These are phyloP conservation scores for Ameiurus melas DNA, from an alignment of 2,113 vertebrate genomes.

Conservation along the genomic window DNA sequence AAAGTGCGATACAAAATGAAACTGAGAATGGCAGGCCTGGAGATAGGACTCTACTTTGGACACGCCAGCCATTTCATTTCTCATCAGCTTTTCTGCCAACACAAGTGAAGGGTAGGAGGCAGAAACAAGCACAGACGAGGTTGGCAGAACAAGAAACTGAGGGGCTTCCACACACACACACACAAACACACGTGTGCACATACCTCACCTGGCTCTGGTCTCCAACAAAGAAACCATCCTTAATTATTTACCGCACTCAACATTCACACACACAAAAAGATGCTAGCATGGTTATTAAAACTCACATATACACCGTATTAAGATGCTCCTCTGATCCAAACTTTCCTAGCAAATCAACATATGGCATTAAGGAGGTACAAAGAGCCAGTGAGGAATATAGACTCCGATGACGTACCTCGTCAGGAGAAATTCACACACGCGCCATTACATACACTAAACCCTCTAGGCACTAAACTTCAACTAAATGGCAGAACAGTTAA, in stretches of 20 bases:
- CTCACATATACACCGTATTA: background rate
- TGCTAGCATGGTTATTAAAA: background rate
- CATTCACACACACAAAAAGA: background rate
- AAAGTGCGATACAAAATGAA: background rate
- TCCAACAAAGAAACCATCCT: slow-evolving; percentile 1
- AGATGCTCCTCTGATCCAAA: background rate
- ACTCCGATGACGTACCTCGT: background rate
- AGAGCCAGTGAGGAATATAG: background rate
- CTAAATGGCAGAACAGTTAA: slow-evolving; percentile 21
- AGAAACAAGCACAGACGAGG: background rate
- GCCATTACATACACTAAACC: background rate
- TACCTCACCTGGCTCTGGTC: background rate
- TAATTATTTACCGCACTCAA: background rate
- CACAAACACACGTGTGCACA: no score
- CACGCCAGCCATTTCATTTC: slow-evolving; percentile 24
- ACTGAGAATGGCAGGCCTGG: background rate
- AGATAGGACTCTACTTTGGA: slow-evolving; percentile 9
- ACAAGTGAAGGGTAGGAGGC: slow-evolving; percentile 5
- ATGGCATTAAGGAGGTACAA: background rate
- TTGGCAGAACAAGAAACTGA: slow-evolving; percentile 20
- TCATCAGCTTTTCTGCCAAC: background rate
- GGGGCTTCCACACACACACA: no score
- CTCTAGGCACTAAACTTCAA: slow-evolving; percentile 12
- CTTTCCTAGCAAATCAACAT: background rate
- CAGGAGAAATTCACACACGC: background rate